phyloP scores from a whole-genome alignment of 2,888 invertebrate genomes.

The Globia sparganii region DNA sequence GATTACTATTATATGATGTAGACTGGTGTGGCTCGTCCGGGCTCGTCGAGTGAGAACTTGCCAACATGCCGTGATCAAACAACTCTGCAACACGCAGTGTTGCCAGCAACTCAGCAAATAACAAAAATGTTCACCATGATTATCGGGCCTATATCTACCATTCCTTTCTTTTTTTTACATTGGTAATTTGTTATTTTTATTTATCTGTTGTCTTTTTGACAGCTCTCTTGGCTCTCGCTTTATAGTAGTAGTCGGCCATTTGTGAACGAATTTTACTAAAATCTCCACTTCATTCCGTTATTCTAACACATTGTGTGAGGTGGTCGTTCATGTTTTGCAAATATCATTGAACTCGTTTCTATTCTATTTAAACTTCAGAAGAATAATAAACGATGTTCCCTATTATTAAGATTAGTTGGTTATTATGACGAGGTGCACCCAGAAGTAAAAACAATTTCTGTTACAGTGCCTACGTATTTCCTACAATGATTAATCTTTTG shows the following conservation, averaged over 20 bases:
- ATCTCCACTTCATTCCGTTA: slow-evolving; percentile 53
- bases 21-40: too few species aligned
- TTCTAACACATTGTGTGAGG: slow-evolving; percentile 56
- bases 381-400: slow-evolving; percentile 66
- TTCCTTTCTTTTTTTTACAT: neutral
- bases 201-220: slow-evolving; percentile 71
- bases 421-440: slow-evolving; percentile 75
- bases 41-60: too few species aligned
- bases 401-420: slow-evolving; percentile 41
- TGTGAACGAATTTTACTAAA: slow-evolving; percentile 69
- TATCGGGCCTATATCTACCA: neutral
- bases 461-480: slow-evolving; percentile 85
- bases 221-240: slow-evolving; percentile 59
- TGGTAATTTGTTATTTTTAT: slow-evolving; percentile 30
- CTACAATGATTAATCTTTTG: slow-evolving; percentile 86
- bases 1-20: too few species aligned
- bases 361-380: slow-evolving; percentile 48
- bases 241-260: slow-evolving; percentile 80
- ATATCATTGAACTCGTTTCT: slow-evolving; percentile 67
- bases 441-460: slow-evolving; percentile 82
- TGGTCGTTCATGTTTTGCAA: slow-evolving; percentile 60
- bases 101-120: too few species aligned
- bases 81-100: too few species aligned
- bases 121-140: neutral
- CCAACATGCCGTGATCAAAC: too few species aligned